Evolutionary conservation across 1,140 invertebrate genomes (phyloP).

Genomic region (Drosophila dunni): DNA sequence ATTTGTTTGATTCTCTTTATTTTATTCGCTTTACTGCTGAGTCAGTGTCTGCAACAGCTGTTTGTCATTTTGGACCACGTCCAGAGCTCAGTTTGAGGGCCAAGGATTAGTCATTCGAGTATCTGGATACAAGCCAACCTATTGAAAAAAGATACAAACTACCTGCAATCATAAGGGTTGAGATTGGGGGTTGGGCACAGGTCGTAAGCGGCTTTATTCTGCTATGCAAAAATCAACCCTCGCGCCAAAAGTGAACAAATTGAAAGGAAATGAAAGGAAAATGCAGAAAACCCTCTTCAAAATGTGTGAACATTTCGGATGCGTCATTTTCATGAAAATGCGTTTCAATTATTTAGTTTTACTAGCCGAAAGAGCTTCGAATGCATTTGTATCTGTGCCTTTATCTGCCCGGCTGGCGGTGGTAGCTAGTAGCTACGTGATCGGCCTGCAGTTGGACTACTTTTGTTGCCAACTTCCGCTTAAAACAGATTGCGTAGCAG

Average conservation of each 20-base stretch:
- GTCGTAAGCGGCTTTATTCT: constrained; percentile 24
- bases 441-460: constrained; percentile 42
- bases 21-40: constrained; percentile 48
- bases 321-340: constrained; percentile 36
- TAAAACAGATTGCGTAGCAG: constrained; percentile 52
- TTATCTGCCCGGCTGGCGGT: constrained; percentile 22
- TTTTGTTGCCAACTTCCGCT: constrained; percentile 60
- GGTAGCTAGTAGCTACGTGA: constrained; percentile 49
- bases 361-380: neutral
- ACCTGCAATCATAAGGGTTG: constrained; percentile 46
- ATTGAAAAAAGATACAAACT: constrained; percentile 28
- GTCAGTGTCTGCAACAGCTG: constrained; percentile 61
- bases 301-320: constrained; percentile 57
- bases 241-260: constrained; percentile 59
- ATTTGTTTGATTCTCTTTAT: constrained; percentile 28
- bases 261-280: neutral
- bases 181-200: constrained; percentile 53
- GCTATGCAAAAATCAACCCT: constrained; percentile 69
- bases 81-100: neutral
- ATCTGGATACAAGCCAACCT: neutral
- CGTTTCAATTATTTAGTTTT: constrained; percentile 16
- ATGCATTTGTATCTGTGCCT: constrained; percentile 3
- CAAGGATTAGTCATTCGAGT: constrained; percentile 55
- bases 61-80: neutral
- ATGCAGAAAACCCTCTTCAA: constrained; percentile 31